Conservation (phyloP, 2,888 invertebrate genomes). For the Tipula lateralis region DNA sequence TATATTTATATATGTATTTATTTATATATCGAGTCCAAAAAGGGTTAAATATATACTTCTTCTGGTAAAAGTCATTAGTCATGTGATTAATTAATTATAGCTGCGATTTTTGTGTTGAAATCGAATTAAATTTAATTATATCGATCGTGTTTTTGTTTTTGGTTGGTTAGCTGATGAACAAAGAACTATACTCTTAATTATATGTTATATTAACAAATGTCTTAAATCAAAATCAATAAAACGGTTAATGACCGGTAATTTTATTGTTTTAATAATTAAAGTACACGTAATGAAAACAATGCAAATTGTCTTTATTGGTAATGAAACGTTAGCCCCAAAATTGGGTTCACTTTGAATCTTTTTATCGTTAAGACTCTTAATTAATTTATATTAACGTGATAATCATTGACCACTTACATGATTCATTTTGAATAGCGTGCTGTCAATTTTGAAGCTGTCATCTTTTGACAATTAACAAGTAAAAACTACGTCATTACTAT, state of each 20-base stretch:
- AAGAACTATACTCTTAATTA: not conserved
- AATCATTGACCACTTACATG: too few species aligned
- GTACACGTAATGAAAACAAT: not conserved
- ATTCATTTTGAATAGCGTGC: too few species aligned
- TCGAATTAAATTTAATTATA: conserved; percentile 7
- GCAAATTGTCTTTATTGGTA: too few species aligned
- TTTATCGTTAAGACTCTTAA: too few species aligned
- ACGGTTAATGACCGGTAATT: not conserved
- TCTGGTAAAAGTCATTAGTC: conserved; percentile 1
- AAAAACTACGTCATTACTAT: too few species aligned
- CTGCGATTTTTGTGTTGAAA: not conserved
- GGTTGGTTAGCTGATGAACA: too few species aligned
- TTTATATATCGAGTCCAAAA: not conserved
- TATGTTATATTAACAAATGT: not conserved
- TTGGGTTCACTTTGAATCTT: too few species aligned
- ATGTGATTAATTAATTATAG: conserved; percentile 19
- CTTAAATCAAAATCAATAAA: not conserved
- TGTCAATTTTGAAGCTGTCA: too few species aligned
- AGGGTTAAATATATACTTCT: not conserved
- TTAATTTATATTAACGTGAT: too few species aligned
- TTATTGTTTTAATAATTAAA: conserved; percentile 2
- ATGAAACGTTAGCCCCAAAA: too few species aligned
- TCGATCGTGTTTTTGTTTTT: not conserved
- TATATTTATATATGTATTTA: not conserved
- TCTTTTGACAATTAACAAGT: too few species aligned